phyloP scores from a whole-genome alignment of 2,113 vertebrate species.

The Falco punctatus region DNA sequence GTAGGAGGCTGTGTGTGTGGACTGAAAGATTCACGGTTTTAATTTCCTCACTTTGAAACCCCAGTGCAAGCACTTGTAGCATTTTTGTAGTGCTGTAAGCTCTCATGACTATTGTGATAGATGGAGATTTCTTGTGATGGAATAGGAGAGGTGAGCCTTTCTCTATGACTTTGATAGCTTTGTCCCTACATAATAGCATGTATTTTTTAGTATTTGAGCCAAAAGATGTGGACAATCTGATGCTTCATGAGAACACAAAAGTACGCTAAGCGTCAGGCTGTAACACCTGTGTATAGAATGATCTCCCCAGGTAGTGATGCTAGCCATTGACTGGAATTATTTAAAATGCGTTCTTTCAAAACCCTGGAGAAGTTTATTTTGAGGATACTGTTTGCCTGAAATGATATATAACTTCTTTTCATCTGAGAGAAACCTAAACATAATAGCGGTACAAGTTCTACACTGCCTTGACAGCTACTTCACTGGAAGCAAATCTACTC shows the following conservation, averaged over 20 bases:
- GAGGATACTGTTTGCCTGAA: not conserved
- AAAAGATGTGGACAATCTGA: not conserved
- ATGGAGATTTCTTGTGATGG: not conserved
- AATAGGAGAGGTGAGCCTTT: not conserved
- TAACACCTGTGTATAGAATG: not conserved
- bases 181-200: not conserved
- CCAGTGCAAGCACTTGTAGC: not conserved
- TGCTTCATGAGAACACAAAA: not conserved
- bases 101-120: not conserved
- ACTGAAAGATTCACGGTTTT: not conserved
- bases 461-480: not conserved
- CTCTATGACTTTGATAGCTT: not conserved
- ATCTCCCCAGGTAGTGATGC: not conserved
- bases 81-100: not conserved
- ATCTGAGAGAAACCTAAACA: not conserved
- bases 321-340: not conserved
- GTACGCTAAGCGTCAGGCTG: not conserved
- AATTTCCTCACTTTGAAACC: not conserved
- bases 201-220: not conserved
- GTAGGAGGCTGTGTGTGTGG: not conserved
- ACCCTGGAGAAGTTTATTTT: not conserved
- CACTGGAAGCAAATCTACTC: not conserved
- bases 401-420: not conserved
- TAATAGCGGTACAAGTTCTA: not conserved
- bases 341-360: not conserved